Percentiles rank a stretch among this genome's conserved stretches.
Conservation (phyloP, 2,113 vertebrate genomes). For the Damaliscus lunatus region DNA sequence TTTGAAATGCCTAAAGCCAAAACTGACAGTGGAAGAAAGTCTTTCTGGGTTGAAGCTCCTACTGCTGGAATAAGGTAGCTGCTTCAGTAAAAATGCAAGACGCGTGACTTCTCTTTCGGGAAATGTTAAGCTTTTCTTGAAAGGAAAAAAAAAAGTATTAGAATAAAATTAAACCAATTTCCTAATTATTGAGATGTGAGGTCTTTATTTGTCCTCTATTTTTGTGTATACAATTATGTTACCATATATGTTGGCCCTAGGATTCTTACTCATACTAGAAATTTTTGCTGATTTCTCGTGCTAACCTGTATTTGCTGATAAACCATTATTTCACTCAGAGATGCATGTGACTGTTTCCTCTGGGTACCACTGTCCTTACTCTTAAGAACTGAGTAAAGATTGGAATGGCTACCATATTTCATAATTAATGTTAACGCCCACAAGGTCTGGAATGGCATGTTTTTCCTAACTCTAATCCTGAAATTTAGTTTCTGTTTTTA, state of each 20-base stretch:
- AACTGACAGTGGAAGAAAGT: not conserved
- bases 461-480: not conserved
- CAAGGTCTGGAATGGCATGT: not conserved
- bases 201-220: not conserved
- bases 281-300: not conserved
- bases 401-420: not conserved
- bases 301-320: not conserved
- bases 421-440: not conserved
- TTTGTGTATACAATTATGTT: not conserved
- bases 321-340: not conserved
- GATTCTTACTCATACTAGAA: not conserved
- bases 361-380: not conserved
- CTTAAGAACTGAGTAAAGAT: not conserved
- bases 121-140: not conserved
- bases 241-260: not conserved
- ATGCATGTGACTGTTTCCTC: not conserved
- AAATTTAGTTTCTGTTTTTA: not conserved
- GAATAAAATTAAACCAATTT: not conserved
- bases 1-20: constrained; percentile 55
- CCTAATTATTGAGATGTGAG: not conserved
- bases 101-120: not conserved
- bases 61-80: not conserved
- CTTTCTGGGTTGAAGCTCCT: not conserved
- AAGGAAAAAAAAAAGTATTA: not conserved
- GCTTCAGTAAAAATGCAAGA: not conserved